phyloP scores from a whole-genome alignment of 2,888 invertebrate species.

The Leptopterna dolabrata region DNA sequence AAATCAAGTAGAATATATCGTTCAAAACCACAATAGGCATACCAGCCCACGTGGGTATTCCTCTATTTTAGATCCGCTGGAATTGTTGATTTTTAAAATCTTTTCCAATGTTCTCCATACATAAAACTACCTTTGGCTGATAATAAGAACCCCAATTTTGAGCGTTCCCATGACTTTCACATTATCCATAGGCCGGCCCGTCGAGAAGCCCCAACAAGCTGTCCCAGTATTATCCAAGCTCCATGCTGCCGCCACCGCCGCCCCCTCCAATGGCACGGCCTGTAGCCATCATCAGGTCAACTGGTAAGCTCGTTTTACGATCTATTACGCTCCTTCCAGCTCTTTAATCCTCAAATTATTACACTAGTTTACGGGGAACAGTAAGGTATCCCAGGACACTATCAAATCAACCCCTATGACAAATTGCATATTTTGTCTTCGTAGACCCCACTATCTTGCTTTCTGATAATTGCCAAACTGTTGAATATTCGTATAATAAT shows the following conservation, averaged over 20 bases:
- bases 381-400: not conserved
- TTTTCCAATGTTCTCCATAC: too few relatives aligned
- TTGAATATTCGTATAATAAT: too few relatives aligned
- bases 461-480: too few relatives aligned
- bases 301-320: conserved; percentile 70
- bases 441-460: not conserved
- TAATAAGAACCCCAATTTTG: too few relatives aligned
- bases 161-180: too few relatives aligned
- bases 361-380: not conserved
- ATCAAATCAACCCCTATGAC: not conserved
- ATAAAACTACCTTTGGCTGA: too few relatives aligned
- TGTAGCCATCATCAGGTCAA: conserved; percentile 94
- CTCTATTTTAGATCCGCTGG: too few relatives aligned
- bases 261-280: conserved; percentile 96
- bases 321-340: not conserved
- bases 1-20: too few relatives aligned
- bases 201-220: conserved; percentile 78
- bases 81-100: too few relatives aligned
- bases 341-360: not conserved
- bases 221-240: conserved; percentile 88
- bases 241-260: conserved; percentile 95
- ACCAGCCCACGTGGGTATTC: too few relatives aligned
- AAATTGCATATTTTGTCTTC: not conserved
- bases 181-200: conserved; percentile 69
- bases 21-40: too few relatives aligned